These are phyloP conservation scores for Athene cunicularia DNA, from an alignment of 2,113 vertebrate genomes.

Conservation along the genomic window DNA sequence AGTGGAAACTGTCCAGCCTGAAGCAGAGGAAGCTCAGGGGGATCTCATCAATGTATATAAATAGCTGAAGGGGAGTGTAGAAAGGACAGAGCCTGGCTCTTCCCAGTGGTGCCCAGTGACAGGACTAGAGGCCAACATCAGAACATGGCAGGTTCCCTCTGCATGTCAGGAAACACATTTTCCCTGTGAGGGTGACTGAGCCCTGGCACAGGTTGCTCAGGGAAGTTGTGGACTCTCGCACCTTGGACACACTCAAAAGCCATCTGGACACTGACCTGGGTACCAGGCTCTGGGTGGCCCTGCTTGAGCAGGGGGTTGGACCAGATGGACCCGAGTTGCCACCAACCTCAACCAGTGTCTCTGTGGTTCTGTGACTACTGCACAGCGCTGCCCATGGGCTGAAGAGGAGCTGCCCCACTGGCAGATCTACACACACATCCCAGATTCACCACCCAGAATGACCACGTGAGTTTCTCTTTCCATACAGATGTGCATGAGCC, in stretches of 20 bases:
- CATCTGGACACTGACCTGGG: not conserved
- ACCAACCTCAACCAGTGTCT: not conserved
- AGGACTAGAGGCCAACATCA: not conserved
- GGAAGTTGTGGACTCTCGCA: not conserved
- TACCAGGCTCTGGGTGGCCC: not conserved
- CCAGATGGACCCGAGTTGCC: not conserved
- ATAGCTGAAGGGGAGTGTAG: not conserved
- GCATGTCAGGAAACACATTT: not conserved
- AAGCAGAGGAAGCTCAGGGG: not conserved
- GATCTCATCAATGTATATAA: not conserved
- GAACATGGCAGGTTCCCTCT: not conserved
- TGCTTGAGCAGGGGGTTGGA: not conserved
- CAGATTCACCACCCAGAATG: not conserved
- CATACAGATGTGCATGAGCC: fast-evolving
- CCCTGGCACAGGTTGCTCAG: not conserved
- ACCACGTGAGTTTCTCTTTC: not conserved
- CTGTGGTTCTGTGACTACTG: not conserved
- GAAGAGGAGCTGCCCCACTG: not conserved
- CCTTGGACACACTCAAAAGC: not conserved
- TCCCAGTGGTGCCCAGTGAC: not conserved
- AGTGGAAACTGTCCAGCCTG: not conserved
- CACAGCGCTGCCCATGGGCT: fast-evolving
- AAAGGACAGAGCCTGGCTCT: not conserved
- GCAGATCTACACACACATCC: fast-evolving
- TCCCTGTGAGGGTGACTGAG: not conserved